Base-by-base conservation (phyloP, 2,113 vertebrate genomes). In the Sciurus niger region DNA sequence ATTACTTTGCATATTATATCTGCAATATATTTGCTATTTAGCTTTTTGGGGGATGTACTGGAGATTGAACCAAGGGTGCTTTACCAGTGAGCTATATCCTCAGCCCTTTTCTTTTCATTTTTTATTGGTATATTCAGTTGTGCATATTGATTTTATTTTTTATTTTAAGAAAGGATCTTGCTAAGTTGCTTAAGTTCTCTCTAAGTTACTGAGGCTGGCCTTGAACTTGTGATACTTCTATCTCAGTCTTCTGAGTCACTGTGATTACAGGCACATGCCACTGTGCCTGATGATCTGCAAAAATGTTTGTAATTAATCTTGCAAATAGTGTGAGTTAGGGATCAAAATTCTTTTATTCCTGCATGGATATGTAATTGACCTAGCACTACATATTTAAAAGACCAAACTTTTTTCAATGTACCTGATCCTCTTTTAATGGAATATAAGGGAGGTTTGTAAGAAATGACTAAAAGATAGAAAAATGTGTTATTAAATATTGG, bases 381-480 rank as follows among this genome's bases (percentile, higher is more conserved):
- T 22, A 77, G 32, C 8, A 91, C 72, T 12, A 60, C 55, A 89
- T 93, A 68, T 28, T 96, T 32, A 78, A 55, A 63, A 90, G 32
- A 10, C 24, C 28, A 79, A 22, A 34, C 18, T 83, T 60, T 89
- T 46, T 79, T n/a, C 65, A 84, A 28, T 43, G 10, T 20, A 65
- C 14, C 30, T 43, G 20, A 48, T 93, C 25, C 14, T 91, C 30
- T 93, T 93, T 92, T 92, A 87, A 92, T 92, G 43, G 53, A 63
- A 90, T 90, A 53, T 84, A 93, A 90, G 43, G 82, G 74, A 96
- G 94, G 18, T 6, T 90, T 90, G 37, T 94, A 96, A 68, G 63
- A 96, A 96, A 94, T 48, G 16, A 16, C 37, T 92, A 67, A 72
- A 70, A 94, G 18, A 63, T 91, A 9, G 37, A 76, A 80, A 80